Conservation (phyloP, 2,797 vertebrate species). For the Pyrocephalus nanus region DNA sequence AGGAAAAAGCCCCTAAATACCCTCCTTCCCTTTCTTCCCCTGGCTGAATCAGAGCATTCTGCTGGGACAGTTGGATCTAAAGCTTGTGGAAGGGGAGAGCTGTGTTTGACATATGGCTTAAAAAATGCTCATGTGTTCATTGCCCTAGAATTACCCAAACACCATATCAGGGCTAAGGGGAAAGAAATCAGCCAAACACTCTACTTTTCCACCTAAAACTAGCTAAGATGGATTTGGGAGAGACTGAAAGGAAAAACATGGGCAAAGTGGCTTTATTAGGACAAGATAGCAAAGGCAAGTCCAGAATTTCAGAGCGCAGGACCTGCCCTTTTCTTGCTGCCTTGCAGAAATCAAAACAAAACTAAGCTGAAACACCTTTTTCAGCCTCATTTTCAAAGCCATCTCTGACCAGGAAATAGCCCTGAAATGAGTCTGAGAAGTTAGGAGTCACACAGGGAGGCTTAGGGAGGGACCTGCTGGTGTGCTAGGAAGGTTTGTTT, state of each 20-base stretch:
- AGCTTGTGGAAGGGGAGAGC: neutral
- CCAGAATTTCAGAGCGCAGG: neutral
- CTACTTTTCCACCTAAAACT: neutral
- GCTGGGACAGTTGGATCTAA: neutral
- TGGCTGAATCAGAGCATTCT: neutral
- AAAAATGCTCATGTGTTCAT: neutral
- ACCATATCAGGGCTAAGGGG: neutral
- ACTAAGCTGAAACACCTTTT: neutral
- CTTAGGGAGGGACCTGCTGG: neutral
- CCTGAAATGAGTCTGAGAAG: conserved; percentile 46
- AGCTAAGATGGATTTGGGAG: neutral
- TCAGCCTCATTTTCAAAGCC: conserved; percentile 32
- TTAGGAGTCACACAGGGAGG: neutral
- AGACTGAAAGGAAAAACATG: neutral
- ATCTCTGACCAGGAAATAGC: neutral
- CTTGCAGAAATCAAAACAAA: conserved; percentile 38
- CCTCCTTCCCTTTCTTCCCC: neutral
- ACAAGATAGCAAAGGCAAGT: neutral
- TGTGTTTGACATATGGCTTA: neutral
- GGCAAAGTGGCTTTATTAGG: neutral
- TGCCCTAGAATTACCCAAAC: neutral
- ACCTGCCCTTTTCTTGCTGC: neutral
- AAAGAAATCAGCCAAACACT: neutral
- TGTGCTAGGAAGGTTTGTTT: conserved; percentile 36
- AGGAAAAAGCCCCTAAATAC: neutral